Evolutionary conservation across 2,113 vertebrate species (phyloP).

Genomic region (Laterallus jamaicensis): DNA sequence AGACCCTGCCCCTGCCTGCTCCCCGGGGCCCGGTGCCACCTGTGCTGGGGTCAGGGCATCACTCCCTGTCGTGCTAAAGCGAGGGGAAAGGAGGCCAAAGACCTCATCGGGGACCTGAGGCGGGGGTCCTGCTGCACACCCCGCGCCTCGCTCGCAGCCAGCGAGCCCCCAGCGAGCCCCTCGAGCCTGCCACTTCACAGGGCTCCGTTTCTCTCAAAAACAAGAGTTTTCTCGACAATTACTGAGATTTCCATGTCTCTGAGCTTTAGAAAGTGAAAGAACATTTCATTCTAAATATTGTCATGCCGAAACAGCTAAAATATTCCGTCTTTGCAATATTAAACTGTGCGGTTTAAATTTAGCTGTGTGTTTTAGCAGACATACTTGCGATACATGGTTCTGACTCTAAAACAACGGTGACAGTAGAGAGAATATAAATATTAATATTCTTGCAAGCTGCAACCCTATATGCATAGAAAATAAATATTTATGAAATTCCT

Average conservation of each 20-base stretch:
- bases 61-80: accelerated
- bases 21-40: accelerated
- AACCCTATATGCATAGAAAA: background rate
- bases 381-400: background rate
- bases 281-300: conserved; percentile 2
- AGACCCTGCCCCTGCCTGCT: background rate
- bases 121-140: background rate
- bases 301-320: background rate
- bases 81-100: accelerated
- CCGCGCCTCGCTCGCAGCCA: background rate
- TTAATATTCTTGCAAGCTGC: background rate
- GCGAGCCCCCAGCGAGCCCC: accelerated
- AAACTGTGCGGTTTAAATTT: background rate
- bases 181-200: accelerated
- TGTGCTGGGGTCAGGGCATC: accelerated
- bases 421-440: conserved; percentile 17
- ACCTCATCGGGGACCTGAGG: accelerated
- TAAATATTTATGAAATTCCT: conserved; percentile 26
- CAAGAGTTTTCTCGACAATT: background rate
- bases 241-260: background rate
- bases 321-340: conserved; percentile 12
- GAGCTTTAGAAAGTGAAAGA: conserved; percentile 14
- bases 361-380: conserved; percentile 1
- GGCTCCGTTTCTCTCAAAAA: accelerated
- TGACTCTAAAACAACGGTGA: conserved; percentile 18